Conservation (phyloP, 2,888 invertebrate genomes). For the Lasioglossum morio region DNA sequence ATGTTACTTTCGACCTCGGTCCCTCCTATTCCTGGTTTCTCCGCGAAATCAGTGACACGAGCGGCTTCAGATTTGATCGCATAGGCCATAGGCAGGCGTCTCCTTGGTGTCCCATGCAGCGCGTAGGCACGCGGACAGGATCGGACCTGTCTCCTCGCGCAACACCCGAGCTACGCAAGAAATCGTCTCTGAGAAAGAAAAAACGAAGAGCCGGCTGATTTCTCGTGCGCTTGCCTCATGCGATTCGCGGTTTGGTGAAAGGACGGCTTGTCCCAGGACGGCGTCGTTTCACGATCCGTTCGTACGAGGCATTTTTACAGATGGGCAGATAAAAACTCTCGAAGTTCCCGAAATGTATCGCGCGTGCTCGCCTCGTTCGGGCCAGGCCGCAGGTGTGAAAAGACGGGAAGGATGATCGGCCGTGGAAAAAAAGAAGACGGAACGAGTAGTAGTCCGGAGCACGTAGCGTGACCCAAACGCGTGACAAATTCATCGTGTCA, state of each 20-base stretch:
- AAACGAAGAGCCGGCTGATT: background rate
- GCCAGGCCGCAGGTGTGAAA: conserved; percentile 11
- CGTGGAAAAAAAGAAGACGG: conserved; percentile 22
- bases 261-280: background rate
- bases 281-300: conserved; percentile 29
- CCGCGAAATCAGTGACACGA: background rate
- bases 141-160: background rate
- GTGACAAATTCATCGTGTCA: conserved; percentile 82
- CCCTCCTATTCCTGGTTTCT: background rate
- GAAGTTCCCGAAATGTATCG: conserved; percentile 57
- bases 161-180: background rate
- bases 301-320: conserved; percentile 11
- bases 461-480: conserved; percentile 73
- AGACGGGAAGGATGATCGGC: background rate
- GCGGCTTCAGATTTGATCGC: background rate
- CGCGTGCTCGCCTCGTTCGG: conserved; percentile 35
- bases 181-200: background rate
- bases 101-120: background rate
- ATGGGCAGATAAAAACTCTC: conserved; percentile 16
- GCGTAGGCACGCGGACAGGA: background rate
- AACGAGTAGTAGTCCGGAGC: conserved; percentile 37
- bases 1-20: background rate
- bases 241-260: conserved; percentile 14
- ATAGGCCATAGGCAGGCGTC: background rate
- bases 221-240: conserved; percentile 11